A percentile compares a stretch with the other conserved stretches of the same genome.
phyloP scores from a whole-genome alignment of 2,797 vertebrate genomes.

The Smutsia temminckii region DNA sequence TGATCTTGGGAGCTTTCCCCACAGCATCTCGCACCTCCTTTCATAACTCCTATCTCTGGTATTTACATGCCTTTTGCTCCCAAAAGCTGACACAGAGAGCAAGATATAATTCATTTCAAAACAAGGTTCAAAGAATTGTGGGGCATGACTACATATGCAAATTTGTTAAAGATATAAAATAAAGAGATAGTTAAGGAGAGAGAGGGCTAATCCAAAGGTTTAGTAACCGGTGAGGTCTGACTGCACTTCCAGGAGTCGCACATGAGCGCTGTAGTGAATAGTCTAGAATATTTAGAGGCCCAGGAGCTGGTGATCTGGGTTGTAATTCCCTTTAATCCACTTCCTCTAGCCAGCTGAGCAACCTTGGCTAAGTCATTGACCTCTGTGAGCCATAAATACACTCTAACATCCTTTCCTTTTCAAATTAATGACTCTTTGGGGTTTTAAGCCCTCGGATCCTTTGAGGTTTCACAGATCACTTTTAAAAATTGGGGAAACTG shows the following conservation, averaged over 20 bases:
- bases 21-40: not conserved
- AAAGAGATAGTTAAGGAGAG: not conserved
- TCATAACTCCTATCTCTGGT: not conserved
- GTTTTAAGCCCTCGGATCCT: not conserved
- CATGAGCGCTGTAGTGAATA: not conserved
- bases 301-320: not conserved
- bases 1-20: not conserved
- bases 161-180: not conserved
- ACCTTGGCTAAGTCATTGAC: not conserved
- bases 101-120: conserved; percentile 1
- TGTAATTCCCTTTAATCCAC: not conserved
- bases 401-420: not conserved
- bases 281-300: not conserved
- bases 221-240: not conserved
- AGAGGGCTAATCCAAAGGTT: not conserved
- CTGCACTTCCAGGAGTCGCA: not conserved
- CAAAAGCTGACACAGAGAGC: not conserved
- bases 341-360: not conserved
- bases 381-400: not conserved
- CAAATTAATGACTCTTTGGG: not conserved
- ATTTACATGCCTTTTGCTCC: not conserved
- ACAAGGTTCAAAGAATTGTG: not conserved
- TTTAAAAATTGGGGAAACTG: not conserved
- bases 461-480: not conserved
- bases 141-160: not conserved